Conservation (phyloP, 2,113 vertebrate species). For the Mormyrus lacerda region DNA sequence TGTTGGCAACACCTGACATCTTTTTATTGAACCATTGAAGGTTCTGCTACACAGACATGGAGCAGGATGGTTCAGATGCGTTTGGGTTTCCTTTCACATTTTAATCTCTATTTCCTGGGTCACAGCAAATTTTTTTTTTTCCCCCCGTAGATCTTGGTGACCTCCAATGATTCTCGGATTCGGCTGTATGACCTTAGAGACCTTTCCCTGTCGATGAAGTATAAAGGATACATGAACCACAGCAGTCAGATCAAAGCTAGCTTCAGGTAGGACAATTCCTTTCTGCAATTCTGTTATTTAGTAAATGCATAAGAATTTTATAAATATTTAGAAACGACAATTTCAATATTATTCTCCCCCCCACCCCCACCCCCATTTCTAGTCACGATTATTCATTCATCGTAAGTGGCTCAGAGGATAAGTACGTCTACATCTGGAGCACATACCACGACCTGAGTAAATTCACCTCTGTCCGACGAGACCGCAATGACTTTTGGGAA, state of each 20-base stretch:
- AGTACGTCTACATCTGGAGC: slow-evolving; percentile 97
- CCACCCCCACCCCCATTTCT: neutral
- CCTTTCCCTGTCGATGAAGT: slow-evolving; percentile 96
- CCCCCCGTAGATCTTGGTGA: slow-evolving; percentile 81
- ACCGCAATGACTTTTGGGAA: slow-evolving; percentile 99
- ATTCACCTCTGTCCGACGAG: slow-evolving; percentile 91
- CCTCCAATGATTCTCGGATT: slow-evolving; percentile 95
- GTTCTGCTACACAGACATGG: neutral
- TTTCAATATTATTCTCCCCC: neutral
- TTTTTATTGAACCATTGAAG: neutral
- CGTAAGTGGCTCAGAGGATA: slow-evolving; percentile 94
- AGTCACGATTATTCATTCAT: slow-evolving; percentile 97
- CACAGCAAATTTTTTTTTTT: neutral
- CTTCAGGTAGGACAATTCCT: slow-evolving; percentile 76
- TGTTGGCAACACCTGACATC: neutral
- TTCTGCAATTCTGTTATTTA: neutral
- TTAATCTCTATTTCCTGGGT: neutral
- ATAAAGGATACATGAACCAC: slow-evolving; percentile 97
- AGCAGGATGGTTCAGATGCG: neutral
- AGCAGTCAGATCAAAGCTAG: slow-evolving; percentile 99
- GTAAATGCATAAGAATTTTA: neutral
- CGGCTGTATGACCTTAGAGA: slow-evolving; percentile 93
- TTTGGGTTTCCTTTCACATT: neutral
- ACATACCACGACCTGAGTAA: slow-evolving; percentile 97
- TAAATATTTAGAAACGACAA: neutral